Evolutionary conservation across 2,113 vertebrate genomes (phyloP).

Genomic region (Aphelocoma coerulescens): DNA sequence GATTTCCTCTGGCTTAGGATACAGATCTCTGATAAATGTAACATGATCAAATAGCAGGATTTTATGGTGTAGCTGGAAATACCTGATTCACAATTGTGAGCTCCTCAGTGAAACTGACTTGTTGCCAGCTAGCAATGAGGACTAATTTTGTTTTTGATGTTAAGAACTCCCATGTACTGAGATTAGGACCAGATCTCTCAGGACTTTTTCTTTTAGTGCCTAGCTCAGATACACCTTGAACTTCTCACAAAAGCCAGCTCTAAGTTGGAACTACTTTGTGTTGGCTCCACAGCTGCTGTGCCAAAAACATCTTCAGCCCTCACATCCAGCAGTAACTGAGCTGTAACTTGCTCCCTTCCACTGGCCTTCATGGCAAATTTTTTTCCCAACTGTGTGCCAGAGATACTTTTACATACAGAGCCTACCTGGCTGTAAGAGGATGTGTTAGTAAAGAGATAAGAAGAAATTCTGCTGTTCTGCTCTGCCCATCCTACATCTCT

Average conservation of each 20-base stretch:
- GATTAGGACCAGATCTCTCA: not conserved
- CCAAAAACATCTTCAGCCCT: not conserved
- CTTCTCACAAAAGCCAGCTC: not conserved
- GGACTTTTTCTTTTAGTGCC: not conserved
- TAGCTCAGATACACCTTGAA: not conserved
- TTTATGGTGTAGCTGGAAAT: not conserved
- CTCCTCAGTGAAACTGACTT: not conserved
- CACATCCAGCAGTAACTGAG: not conserved
- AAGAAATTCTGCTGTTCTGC: not conserved
- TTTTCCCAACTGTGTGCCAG: not conserved
- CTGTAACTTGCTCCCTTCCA: not conserved
- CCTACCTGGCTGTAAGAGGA: not conserved
- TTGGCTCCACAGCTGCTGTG: not conserved
- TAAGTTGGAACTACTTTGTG: not conserved
- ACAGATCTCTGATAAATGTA: not conserved
- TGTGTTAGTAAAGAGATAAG: not conserved
- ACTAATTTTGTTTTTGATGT: not conserved
- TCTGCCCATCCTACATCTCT: not conserved
- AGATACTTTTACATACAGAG: not conserved
- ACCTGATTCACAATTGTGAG: not conserved
- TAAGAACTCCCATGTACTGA: not conserved
- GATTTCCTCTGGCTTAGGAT: not conserved
- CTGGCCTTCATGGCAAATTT: not conserved
- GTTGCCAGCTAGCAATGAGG: not conserved
- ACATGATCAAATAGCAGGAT: not conserved